Evolutionary conservation across 1,140 invertebrate species (phyloP).

Genomic region (Bombus soroeensis): DNA sequence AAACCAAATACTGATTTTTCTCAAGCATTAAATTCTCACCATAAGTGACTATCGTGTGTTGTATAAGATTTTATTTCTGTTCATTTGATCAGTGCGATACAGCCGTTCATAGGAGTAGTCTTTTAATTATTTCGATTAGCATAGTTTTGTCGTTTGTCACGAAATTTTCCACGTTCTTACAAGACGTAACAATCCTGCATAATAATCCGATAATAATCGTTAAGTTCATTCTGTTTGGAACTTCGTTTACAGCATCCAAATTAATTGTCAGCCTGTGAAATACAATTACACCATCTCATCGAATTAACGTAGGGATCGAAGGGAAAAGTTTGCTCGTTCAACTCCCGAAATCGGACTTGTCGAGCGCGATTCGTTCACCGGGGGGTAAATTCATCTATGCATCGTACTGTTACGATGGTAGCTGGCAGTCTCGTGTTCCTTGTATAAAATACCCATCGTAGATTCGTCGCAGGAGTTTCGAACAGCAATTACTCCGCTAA

Average conservation of each 20-base stretch:
- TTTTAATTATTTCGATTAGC: too few species aligned
- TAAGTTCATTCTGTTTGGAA: not conserved
- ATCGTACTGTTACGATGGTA: constrained; percentile 28
- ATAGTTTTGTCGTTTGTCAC: too few species aligned
- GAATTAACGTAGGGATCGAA: not conserved
- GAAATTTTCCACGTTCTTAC: not conserved
- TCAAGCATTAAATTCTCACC: too few species aligned
- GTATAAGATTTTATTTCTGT: too few species aligned
- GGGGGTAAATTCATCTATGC: constrained; percentile 29
- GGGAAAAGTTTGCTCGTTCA: not conserved
- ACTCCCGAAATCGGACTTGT: not conserved
- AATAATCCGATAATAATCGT: not conserved
- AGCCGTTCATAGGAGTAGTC: too few species aligned
- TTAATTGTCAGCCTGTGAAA: not conserved
- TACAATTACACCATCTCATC: not conserved
- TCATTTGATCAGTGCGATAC: too few species aligned
- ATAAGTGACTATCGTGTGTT: too few species aligned
- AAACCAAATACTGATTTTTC: too few species aligned
- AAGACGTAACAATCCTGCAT: not conserved
- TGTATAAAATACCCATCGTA: constrained; percentile 69
- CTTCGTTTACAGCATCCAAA: not conserved
- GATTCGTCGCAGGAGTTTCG: constrained; percentile 76
- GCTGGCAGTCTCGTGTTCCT: constrained; percentile 42
- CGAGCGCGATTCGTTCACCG: not conserved
- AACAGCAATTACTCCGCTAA: constrained; percentile 79